These are phyloP conservation scores for Bombus waltoni DNA, from an alignment of 1,140 invertebrate genomes.

Conservation along the genomic window DNA sequence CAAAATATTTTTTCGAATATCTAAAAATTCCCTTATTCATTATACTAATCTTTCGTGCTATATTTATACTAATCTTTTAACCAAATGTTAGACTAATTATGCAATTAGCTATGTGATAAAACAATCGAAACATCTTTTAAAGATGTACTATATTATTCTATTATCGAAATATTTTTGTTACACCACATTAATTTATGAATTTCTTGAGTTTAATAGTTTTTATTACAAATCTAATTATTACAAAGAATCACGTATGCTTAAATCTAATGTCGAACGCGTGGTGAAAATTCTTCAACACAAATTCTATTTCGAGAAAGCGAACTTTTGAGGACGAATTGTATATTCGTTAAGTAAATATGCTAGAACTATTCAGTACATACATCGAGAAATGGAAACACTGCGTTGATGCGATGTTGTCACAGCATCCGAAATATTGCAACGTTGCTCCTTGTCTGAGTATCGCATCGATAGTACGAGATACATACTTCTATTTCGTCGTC, in stretches of 20 bases:
- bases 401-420: constrained; percentile 28
- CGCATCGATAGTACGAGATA: constrained; percentile 4
- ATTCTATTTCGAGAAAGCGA: not conserved
- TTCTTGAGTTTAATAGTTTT: not conserved
- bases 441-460: constrained; percentile 1
- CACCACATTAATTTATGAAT: not conserved
- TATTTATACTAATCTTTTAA: not conserved
- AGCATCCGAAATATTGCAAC: constrained; percentile 45
- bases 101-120: not conserved
- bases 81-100: not conserved
- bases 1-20: not conserved
- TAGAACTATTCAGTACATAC: constrained; percentile 3
- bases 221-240: constrained; percentile 1
- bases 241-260: not conserved
- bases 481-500: not conserved
- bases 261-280: not conserved
- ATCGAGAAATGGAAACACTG: constrained; percentile 1
- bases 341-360: not conserved
- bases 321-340: not conserved
- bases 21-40: not conserved
- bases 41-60: not conserved
- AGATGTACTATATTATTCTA: not conserved
- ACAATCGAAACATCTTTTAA: not conserved
- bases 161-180: not conserved
- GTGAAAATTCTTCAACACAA: not conserved